Conservation (phyloP, 2,797 vertebrate species). For the Carapus acus region DNA sequence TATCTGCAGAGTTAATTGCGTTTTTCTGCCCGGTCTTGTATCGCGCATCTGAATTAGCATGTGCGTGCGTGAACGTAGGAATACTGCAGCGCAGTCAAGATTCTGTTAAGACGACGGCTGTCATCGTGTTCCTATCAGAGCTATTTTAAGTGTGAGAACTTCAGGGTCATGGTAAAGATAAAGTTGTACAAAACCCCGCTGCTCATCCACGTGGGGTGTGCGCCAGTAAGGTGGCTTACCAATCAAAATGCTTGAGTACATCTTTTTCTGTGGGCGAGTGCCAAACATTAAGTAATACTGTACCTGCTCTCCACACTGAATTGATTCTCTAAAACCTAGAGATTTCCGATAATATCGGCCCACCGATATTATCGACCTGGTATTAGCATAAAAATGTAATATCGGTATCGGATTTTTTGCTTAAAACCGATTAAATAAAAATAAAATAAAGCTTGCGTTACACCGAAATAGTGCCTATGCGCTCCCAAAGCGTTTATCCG, state of each 20-base stretch:
- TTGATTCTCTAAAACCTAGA: no score
- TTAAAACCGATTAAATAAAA: no score
- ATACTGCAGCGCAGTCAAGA: constrained; percentile 27
- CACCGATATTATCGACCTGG: no score
- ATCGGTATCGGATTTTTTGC: no score
- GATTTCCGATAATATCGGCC: no score
- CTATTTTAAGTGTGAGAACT: constrained; percentile 66
- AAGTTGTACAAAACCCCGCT: constrained; percentile 32
- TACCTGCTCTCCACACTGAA: background rate
- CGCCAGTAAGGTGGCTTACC: constrained; percentile 16
- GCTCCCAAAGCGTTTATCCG: no score
- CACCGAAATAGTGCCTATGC: no score
- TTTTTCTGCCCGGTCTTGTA: background rate
- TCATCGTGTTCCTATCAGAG: constrained; percentile 59
- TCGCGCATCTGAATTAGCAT: constrained; percentile 13
- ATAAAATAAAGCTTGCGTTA: no score
- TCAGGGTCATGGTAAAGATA: constrained; percentile 60
- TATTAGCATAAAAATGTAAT: no score
- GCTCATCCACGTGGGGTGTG: constrained; percentile 12
- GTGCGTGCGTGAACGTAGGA: constrained; percentile 1
- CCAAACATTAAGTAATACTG: background rate
- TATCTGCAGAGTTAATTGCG: background rate
- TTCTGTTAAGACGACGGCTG: constrained; percentile 51
- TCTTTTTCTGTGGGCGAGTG: constrained; percentile 3
- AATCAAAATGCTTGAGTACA: constrained; percentile 11